Evolutionary conservation across 2,797 vertebrate species (phyloP).

Genomic region (Phataginus tetradactyla): DNA sequence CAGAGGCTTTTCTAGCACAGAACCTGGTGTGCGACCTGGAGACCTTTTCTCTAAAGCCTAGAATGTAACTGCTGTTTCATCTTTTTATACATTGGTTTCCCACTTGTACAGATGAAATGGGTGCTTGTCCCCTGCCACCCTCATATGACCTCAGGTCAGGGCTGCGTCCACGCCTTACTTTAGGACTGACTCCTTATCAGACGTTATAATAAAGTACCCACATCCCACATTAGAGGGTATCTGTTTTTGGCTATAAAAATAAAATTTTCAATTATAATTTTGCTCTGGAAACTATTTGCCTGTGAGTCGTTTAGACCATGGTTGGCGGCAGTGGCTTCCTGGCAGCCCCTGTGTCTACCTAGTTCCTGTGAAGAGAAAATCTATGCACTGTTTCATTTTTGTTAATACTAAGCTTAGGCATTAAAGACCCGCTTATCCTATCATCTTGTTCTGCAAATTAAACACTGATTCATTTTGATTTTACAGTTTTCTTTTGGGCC

Average conservation of each 20-base stretch:
- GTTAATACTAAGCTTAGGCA: constrained; percentile 20
- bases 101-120: background rate
- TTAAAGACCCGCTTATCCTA: background rate
- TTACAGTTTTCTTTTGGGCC: background rate
- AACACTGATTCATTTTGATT: constrained; percentile 38
- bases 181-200: no score
- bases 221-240: background rate
- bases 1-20: background rate
- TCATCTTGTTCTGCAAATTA: background rate
- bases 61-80: background rate
- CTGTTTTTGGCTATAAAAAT: constrained; percentile 19
- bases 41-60: background rate
- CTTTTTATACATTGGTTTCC: background rate
- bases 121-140: background rate
- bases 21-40: background rate
- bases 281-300: constrained; percentile 45
- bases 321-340: background rate
- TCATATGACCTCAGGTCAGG: background rate
- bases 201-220: background rate
- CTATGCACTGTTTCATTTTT: background rate
- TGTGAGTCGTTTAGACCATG: constrained; percentile 46
- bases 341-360: background rate
- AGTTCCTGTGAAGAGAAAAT: background rate
- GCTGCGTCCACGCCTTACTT: background rate
- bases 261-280: constrained; percentile 43